phyloP scores from a whole-genome alignment of 2,113 vertebrate species.

The Melanerpes aurifrons region DNA sequence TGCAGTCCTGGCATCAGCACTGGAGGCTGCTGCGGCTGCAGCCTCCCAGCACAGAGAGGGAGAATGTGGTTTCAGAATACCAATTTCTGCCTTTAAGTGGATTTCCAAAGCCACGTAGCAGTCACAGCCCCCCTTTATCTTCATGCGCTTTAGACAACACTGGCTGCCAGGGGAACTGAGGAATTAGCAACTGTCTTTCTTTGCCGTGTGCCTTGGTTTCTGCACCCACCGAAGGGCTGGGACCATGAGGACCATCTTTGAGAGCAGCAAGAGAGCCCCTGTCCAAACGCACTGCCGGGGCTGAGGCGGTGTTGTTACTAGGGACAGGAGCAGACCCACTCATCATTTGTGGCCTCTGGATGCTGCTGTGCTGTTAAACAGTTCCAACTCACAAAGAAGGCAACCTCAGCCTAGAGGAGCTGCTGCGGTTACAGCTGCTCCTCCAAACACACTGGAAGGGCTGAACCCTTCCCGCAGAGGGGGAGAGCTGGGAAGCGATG shows the following conservation, averaged over 20 bases:
- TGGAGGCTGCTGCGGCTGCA: not conserved
- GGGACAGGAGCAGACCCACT: not conserved
- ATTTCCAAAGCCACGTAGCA: constrained; percentile 11
- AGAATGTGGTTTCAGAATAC: constrained; percentile 17
- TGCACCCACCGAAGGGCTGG: not conserved
- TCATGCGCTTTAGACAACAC: not conserved
- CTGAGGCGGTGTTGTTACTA: not conserved
- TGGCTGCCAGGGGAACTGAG: not conserved
- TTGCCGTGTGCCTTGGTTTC: not conserved
- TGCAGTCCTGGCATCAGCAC: rapidly evolving
- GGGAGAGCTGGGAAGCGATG: rapidly evolving
- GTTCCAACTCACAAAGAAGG: constrained; percentile 32
- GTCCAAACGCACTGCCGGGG: not conserved
- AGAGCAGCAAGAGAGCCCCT: not conserved
- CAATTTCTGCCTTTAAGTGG: constrained; percentile 43
- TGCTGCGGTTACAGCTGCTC: not conserved
- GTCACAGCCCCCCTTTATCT: not conserved
- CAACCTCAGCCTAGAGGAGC: constrained; percentile 30
- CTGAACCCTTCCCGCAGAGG: not conserved
- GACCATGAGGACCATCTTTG: rapidly evolving
- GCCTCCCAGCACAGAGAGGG: not conserved
- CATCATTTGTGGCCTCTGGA: constrained; percentile 39
- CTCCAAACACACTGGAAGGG: not conserved
- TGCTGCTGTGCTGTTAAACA: constrained; percentile 21
- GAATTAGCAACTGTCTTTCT: not conserved